Percentiles rank a stretch among this genome's conserved stretches.
Conservation (phyloP, 2,113 vertebrate genomes). For the Paralichthys olivaceus region DNA sequence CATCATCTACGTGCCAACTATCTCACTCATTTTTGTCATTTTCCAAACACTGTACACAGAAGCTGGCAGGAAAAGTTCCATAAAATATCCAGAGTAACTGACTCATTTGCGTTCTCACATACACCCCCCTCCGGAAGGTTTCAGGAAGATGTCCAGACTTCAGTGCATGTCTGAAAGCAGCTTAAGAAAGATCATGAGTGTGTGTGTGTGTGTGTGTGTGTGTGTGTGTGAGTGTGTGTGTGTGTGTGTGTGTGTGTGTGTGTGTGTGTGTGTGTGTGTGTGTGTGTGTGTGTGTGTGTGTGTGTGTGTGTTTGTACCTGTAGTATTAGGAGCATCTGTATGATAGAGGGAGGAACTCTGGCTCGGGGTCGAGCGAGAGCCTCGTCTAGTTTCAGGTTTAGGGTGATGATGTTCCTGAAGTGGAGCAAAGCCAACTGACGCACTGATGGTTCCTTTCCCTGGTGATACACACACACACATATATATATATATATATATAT, state of each 20-base stretch:
- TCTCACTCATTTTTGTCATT: too few species aligned
- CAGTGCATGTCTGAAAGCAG: too few species aligned
- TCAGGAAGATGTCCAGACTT: too few species aligned
- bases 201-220: not conserved
- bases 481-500: not conserved
- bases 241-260: slow-evolving; percentile 31
- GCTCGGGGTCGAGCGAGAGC: slow-evolving; percentile 89
- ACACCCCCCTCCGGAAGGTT: too few species aligned
- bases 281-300: slow-evolving; percentile 22
- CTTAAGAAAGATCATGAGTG: too few species aligned
- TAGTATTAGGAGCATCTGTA: slow-evolving; percentile 94
- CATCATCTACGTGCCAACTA: too few species aligned
- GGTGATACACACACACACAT: slow-evolving; percentile 1
- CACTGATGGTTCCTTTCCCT: slow-evolving; percentile 83
- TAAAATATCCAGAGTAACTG: too few species aligned
- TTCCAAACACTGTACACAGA: too few species aligned
- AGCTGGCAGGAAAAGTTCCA: too few species aligned
- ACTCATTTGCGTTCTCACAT: too few species aligned
- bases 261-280: slow-evolving; percentile 3
- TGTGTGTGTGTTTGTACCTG: slow-evolving; percentile 81
- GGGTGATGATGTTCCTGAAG: slow-evolving; percentile 92
- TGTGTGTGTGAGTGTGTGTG: slow-evolving; percentile 1
- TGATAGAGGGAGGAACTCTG: slow-evolving; percentile 90
- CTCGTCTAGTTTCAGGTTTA: slow-evolving; percentile 93
- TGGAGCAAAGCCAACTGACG: slow-evolving; percentile 93